Base-by-base conservation (phyloP, 2,888 invertebrate genomes). In the Heterodera filipjevi region DNA sequence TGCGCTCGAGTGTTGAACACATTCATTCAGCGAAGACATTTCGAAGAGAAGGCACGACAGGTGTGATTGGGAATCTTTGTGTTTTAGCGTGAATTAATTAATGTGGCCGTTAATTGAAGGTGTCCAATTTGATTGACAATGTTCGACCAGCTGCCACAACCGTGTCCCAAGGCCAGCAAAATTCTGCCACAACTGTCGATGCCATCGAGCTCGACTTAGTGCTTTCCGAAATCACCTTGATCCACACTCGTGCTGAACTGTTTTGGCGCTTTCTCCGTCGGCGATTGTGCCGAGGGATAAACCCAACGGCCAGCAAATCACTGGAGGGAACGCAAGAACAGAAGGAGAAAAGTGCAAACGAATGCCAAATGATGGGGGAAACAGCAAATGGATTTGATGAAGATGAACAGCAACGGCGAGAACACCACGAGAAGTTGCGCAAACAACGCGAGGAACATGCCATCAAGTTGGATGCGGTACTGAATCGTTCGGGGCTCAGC, bases 201-300 rank as follows among this genome's bases (percentile, higher is more conserved):
- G 93, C 95, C 0, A 93, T 94, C 87, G 94, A 94, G 85, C 92
- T 95, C 77, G 98, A 98, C 91, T 92, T 94, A 0, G 91, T 95
- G 70, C 92, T 98, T 79, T 93, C 94, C 0, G 98, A 99, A 91
- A 92, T 97, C 79, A 95, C 96, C 0, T 92, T 95, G 72, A 93
- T 96, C 91, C 95, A 95, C 90, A 93, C 95, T 0, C 92, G 96
- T 83, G 92, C 94, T n/a, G 94, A 95, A 88, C 91, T 98, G 33
- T 99, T 97, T 90, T 93, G 95, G 85, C 92, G 93, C 84, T 99
- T 98, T 91, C 91, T 98, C 81, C 92, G 93, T 76, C 92, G 95
- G 80, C 92, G 95, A 87, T 91, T 94, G 32, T 92, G 83, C 6
- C 75, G 75, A 44, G 19, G 22, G 1, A 3, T n/a, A 3, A 22